Conservation (phyloP, 1,140 invertebrate species). For the Microplitis demolitor region DNA sequence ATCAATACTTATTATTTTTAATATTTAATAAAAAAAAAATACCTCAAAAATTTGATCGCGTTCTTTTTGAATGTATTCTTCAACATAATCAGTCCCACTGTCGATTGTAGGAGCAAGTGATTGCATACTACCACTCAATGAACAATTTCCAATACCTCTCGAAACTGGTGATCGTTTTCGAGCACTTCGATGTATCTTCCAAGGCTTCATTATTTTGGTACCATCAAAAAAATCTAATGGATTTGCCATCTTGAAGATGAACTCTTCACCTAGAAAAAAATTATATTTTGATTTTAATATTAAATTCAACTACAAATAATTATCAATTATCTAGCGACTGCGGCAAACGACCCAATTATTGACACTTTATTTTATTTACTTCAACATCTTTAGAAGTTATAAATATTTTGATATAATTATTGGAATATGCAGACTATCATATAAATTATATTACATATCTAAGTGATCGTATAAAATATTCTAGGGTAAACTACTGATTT, state of each 20-base stretch:
- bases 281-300: too few relatives aligned
- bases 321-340: too few relatives aligned
- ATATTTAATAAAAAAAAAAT: slow-evolving; percentile 16
- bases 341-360: too few relatives aligned
- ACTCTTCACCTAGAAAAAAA: too few relatives aligned
- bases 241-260: slow-evolving; percentile 20
- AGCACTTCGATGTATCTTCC: slow-evolving; percentile 4
- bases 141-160: neutral
- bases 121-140: neutral
- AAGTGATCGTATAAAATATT: too few relatives aligned
- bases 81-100: slow-evolving; percentile 40
- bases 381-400: too few relatives aligned
- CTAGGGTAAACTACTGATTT: too few relatives aligned
- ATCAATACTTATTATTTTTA: neutral
- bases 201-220: slow-evolving; percentile 25
- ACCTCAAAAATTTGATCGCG: slow-evolving; percentile 41
- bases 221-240: slow-evolving; percentile 34
- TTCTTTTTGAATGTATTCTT: slow-evolving; percentile 45
- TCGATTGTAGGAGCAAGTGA: neutral
- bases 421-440: too few relatives aligned
- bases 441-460: too few relatives aligned
- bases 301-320: too few relatives aligned
- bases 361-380: too few relatives aligned
- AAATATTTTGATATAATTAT: too few relatives aligned
- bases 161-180: neutral